Evolutionary conservation across 2,888 invertebrate genomes (phyloP), one percentile per base, ranked within the genome.

Genomic region (Anoplius nigerrimus): DNA sequence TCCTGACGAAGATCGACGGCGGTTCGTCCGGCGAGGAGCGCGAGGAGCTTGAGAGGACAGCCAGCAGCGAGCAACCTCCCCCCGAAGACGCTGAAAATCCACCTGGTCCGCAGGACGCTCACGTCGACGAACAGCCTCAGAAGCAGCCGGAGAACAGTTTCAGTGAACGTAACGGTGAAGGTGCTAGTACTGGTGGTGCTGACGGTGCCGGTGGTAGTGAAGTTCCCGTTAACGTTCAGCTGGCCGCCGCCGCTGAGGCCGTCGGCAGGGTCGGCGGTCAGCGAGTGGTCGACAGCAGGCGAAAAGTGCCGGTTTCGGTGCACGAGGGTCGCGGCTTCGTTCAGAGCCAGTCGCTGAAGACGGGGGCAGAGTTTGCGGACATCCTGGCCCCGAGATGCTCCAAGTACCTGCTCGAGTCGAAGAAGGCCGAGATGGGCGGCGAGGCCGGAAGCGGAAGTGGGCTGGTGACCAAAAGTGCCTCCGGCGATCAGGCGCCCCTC

Each of bases 401-500:
- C 6, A 34, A 34, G 6, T 24, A 4, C 24, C 2, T 24, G 24
- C 3, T 6, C 24, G 24, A 24, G 3, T 2, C 6, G 34, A 34
- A 8, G 34, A 11, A 13, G 34, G 34, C 34, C 11, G 34, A 34
- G 11, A 13, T 34, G 6, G 34, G 4, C 8, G 6, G 1, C 1
- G 34, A 11, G 11, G 62, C 78, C 16, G 84, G 83, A 51, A 71
- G 72, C 65, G 18, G 15, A 2, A 75, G 74, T 54, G 75, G 79
- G 0, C 75, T 65, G 52, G 89, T 90, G 78, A 89, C 89, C 24
- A 91, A 91, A 76, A 90, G 89, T 77, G 89, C 89, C 1, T 90
- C 90, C 45, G 89, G 89, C 48, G 91, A 91, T 62, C 88, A 18
- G 16, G 16, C 89, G 15, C 89, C 90, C 4, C 75, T 88, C 72